Conservation (phyloP, 2,888 invertebrate genomes). For the Diloba caeruleocephala region DNA sequence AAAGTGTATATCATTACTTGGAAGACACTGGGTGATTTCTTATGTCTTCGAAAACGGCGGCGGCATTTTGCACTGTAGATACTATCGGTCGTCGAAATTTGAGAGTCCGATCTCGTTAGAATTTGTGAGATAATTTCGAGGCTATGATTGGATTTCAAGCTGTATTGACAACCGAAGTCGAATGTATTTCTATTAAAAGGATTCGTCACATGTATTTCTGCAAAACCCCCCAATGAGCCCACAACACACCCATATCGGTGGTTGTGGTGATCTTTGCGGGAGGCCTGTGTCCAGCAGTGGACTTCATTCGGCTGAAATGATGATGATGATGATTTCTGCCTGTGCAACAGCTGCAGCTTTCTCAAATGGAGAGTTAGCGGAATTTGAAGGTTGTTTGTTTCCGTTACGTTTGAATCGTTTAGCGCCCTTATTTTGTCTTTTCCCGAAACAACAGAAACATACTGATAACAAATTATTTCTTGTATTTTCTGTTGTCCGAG, state of each 20-base stretch:
- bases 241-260: too few species aligned
- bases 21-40: conserved; percentile 50
- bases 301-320: too few species aligned
- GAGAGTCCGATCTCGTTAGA: conserved; percentile 62
- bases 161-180: conserved; percentile 67
- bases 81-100: conserved; percentile 56
- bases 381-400: not conserved
- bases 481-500: conserved; percentile 34
- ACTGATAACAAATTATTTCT: conserved; percentile 46
- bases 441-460: conserved; percentile 60
- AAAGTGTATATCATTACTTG: conserved; percentile 60
- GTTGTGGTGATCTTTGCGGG: too few species aligned
- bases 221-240: too few species aligned
- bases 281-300: too few species aligned
- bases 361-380: not conserved
- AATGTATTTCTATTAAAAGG: conserved; percentile 37
- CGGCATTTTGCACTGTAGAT: conserved; percentile 52
- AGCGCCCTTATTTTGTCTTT: conserved; percentile 38
- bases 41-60: conserved; percentile 36
- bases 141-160: conserved; percentile 65
- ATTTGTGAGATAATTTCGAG: conserved; percentile 67
- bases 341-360: conserved; percentile 1
- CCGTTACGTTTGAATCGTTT: not conserved
- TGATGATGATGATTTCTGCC: too few species aligned
- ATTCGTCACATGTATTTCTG: conserved; percentile 39